Evolutionary conservation across 2,797 vertebrate genomes (phyloP).

Genomic region (Enteromius treurensis): DNA sequence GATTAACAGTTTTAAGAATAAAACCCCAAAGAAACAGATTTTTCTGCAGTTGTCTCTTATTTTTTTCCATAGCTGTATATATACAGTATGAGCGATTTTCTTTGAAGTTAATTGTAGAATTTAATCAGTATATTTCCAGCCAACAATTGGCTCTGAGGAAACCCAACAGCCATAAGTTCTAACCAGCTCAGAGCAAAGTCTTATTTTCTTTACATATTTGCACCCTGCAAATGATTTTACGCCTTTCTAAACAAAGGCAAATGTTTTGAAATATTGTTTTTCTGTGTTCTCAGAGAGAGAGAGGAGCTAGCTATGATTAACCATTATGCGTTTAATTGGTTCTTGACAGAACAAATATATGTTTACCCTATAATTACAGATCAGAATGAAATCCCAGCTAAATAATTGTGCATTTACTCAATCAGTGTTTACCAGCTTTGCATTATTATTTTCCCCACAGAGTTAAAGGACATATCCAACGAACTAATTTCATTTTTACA

Average conservation of each 20-base stretch:
- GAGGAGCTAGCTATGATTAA: conserved; percentile 41
- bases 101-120: conserved; percentile 34
- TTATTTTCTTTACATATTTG: conserved; percentile 30
- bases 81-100: neutral
- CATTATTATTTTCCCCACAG: neutral
- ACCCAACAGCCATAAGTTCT: neutral
- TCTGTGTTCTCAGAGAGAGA: conserved; percentile 1
- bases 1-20: no score
- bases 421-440: conserved; percentile 1
- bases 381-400: conserved; percentile 17
- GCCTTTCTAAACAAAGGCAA: conserved; percentile 37
- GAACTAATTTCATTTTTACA: neutral
- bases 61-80: no score
- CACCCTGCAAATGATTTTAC: conserved; percentile 1
- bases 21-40: no score
- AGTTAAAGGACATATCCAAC: conserved; percentile 13
- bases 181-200: conserved; percentile 35
- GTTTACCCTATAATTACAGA: conserved; percentile 45
- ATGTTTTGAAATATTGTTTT: conserved; percentile 29
- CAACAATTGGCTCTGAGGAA: conserved; percentile 46
- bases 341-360: conserved; percentile 47
- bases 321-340: conserved; percentile 42
- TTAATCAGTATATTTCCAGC: conserved; percentile 29
- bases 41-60: no score
- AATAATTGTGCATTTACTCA: conserved; percentile 19